A percentile compares a stretch with the other conserved stretches of the same genome.
These are phyloP conservation scores for Himalopsyche anomala DNA, from an alignment of 2,888 invertebrate species.

Conservation along the genomic window DNA sequence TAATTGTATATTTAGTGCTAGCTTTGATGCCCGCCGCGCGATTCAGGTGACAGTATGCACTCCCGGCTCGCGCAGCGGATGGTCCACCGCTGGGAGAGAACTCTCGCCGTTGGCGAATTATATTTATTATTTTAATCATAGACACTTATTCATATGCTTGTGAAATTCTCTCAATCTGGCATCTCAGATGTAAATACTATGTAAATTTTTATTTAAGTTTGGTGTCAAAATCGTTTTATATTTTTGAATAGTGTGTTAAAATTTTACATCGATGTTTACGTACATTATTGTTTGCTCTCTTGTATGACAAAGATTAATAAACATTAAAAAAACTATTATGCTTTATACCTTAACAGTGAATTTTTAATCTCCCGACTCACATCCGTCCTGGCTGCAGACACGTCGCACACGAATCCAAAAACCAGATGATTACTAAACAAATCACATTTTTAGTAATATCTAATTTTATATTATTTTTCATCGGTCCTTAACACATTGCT, in stretches of 20 bases:
- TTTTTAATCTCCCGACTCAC: conserved; percentile 13
- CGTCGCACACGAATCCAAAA: no score
- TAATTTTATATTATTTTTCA: no score
- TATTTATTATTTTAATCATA: conserved; percentile 63
- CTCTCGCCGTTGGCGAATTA: conserved; percentile 34
- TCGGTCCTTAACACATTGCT: no score
- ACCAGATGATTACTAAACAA: no score
- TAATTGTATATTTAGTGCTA: conserved; percentile 35
- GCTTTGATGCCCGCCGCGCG: background rate
- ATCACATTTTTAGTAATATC: no score
- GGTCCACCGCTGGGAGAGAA: background rate
- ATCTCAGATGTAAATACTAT: conserved; percentile 64
- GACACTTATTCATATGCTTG: conserved; percentile 56
- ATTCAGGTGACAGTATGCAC: conserved; percentile 36
- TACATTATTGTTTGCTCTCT: conserved; percentile 63
- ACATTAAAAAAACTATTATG: conserved; percentile 64
- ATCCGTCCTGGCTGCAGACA: background rate
- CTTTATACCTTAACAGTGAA: conserved; percentile 62
- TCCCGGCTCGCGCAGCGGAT: background rate
- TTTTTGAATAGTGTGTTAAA: conserved; percentile 49
- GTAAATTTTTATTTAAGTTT: conserved; percentile 63
- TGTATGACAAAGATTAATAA: conserved; percentile 65
- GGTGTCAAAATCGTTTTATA: conserved; percentile 54
- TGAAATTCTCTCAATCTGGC: conserved; percentile 56
- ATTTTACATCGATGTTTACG: conserved; percentile 39